These are phyloP conservation scores for Adelosebastes latens DNA, from an alignment of 2,797 vertebrate species.

Conservation along the genomic window DNA sequence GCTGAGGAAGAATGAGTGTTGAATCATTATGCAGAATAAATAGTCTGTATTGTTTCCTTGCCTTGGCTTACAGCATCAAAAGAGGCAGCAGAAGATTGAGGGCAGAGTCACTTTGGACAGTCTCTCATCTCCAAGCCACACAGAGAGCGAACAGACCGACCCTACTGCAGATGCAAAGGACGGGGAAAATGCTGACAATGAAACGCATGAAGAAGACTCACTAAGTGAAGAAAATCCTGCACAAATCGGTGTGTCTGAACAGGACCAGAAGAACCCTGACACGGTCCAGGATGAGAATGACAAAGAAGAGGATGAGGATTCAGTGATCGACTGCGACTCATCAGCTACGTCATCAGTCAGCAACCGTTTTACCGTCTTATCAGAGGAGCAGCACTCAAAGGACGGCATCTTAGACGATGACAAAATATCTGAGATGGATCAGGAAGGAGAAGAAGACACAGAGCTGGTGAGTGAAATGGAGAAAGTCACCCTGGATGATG, in stretches of 20 bases:
- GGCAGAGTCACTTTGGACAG: slow-evolving; percentile 78
- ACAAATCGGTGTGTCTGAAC: slow-evolving; percentile 44
- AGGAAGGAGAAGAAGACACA: slow-evolving; percentile 34
- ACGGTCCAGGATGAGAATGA: slow-evolving; percentile 36
- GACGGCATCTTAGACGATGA: slow-evolving; percentile 21
- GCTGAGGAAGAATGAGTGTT: not conserved
- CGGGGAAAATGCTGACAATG: slow-evolving; percentile 33
- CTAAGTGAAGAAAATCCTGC: slow-evolving; percentile 40
- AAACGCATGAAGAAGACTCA: slow-evolving; percentile 56
- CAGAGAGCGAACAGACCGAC: slow-evolving; percentile 42
- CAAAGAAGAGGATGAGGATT: slow-evolving; percentile 65
- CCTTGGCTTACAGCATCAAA: slow-evolving; percentile 85
- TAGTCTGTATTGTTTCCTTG: not conserved
- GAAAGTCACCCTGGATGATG: slow-evolving; percentile 67
- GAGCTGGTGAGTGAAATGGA: slow-evolving; percentile 51
- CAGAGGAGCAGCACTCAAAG: slow-evolving; percentile 61
- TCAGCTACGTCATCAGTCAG: slow-evolving; percentile 16
- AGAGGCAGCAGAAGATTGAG: slow-evolving; percentile 89
- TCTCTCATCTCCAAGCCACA: slow-evolving; percentile 56
- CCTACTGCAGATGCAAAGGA: slow-evolving; percentile 47
- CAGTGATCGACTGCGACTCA: slow-evolving; percentile 25
- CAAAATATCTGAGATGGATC: slow-evolving; percentile 36
- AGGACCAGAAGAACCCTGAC: slow-evolving; percentile 39
- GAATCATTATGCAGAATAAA: slow-evolving; percentile 14
- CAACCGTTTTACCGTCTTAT: slow-evolving; percentile 71